Base-by-base conservation (phyloP, 2,888 invertebrate species). In the Hydriomena furcata region DNA sequence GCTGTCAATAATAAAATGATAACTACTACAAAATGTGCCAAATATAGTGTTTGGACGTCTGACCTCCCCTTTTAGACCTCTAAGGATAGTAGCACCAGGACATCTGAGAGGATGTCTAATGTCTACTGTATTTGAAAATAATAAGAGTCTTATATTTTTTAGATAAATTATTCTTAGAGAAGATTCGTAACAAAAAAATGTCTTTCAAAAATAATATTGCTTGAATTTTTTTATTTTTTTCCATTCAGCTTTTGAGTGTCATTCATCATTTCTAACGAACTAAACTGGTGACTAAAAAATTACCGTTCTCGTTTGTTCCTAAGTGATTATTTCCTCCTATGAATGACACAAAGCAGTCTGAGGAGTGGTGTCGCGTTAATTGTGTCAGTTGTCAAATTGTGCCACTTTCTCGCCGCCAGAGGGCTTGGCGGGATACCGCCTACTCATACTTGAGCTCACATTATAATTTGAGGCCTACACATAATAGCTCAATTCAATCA, bases 311-410 rank as follows among this genome's bases (percentile, higher is more conserved):
- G 5, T 11, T 21, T 36, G 30, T 32, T 27, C 25, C 8, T 11
- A 11, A 37, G 30, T 21, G 13, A 32, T 46, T 37, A 49, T 44
- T 54, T 56, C 47, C 45, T 53, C n/a, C 34, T 54, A 41, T 52
- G 43, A 54, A 42, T 57, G 37, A 53, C 42, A 30, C 40, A 24
- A 10, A 46, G 40, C 40, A 44, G 13, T 27, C 48, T 45, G 48
- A 21, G 27, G 42, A 37, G 45, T 52, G 52, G 59, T 51, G 52
- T 58, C 52, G 51, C 43, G 50, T 60, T 63, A 65, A 68, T 64
- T 65, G 61, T 60, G 63, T 56, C 60, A 50, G 49, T 46, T 58
- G 55, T 63, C 60, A 60, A 57, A 64, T 61, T 57, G 60, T 64
- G 59, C 58, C 54, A 55, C 68, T 68, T 68, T 68, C 66, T 63